Base-by-base conservation (phyloP, 2,797 vertebrate species). In the Gymnothorax reevesii region DNA sequence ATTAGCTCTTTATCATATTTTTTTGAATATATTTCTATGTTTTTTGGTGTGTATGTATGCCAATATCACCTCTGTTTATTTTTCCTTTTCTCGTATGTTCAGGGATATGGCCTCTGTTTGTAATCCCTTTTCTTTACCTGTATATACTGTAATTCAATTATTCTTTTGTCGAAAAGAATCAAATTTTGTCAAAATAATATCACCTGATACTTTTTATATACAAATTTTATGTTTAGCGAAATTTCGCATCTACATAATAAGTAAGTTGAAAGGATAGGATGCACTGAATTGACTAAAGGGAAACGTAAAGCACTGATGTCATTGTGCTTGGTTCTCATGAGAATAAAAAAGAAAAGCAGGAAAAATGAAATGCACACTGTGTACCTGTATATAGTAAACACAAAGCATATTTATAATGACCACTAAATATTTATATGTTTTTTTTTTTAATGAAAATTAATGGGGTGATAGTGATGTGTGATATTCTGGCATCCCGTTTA, bases 231-330 rank as follows among this genome's bases (percentile, higher is more conserved):
- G 95, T 94, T 92, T 94, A 96, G 95, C 93, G 93, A 92, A 92
- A 93, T 93, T 94, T 6, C 64, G 9, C n/a, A 66, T 91, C 94
- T 89, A 95, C 95, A 93, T 92, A 94, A 94, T 92, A 95, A 92
- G 90, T 92, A 94, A 95, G 93, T 90, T 94, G 92, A 95, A 95
- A 92, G 93, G 93, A 94, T 93, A 95, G 95, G 96, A 97, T 98
- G 97, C 98, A 98, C 97, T 99, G 97, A 98, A 94, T 92, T 97
- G 94, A 96, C 92, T 95, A 97, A 98, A 98, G 97, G 97, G 97
- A 98, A 97, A 20, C 93, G 92, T 94, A 95, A 93, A 92, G 93
- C 94, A 94, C 94, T 91, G 89, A 92, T 87, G 92, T 91, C 87
- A 92, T 92, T 90, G 87, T 84, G 85, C 93, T 92, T 92, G 88